phyloP scores from a whole-genome alignment of 2,888 invertebrate genomes.

The Nezara viridula region DNA sequence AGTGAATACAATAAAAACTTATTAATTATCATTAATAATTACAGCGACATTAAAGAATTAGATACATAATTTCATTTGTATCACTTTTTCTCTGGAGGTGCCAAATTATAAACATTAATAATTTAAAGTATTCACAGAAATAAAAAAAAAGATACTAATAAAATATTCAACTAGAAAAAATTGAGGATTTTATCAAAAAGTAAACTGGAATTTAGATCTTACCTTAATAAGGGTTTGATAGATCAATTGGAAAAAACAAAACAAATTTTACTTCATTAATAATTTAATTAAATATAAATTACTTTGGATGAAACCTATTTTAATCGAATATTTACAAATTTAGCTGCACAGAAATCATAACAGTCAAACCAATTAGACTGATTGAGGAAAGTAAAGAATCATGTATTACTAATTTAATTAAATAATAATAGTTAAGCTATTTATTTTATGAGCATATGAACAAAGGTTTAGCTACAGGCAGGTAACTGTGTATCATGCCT shows the following conservation, averaged over 20 bases:
- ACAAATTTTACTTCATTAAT: slow-evolving; percentile 38
- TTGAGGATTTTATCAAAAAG: background rate
- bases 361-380: background rate
- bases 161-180: background rate
- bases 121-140: background rate
- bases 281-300: background rate
- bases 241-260: slow-evolving; percentile 22
- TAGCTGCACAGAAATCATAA: background rate
- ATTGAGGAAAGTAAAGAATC: background rate
- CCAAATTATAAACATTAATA: background rate
- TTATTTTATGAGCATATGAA: background rate
- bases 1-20: too few species aligned
- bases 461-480: background rate
- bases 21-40: too few species aligned
- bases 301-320: slow-evolving; percentile 4
- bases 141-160: background rate
- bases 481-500: background rate
- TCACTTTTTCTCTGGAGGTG: background rate
- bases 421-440: background rate
- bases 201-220: slow-evolving; percentile 11
- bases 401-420: background rate
- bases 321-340: background rate
- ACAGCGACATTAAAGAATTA: too few species aligned
- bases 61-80: background rate
- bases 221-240: slow-evolving; percentile 31